Percentiles rank a stretch among this genome's conserved stretches.
phyloP scores from a whole-genome alignment of 2,797 vertebrate genomes.

The Phylloscopus collybita region DNA sequence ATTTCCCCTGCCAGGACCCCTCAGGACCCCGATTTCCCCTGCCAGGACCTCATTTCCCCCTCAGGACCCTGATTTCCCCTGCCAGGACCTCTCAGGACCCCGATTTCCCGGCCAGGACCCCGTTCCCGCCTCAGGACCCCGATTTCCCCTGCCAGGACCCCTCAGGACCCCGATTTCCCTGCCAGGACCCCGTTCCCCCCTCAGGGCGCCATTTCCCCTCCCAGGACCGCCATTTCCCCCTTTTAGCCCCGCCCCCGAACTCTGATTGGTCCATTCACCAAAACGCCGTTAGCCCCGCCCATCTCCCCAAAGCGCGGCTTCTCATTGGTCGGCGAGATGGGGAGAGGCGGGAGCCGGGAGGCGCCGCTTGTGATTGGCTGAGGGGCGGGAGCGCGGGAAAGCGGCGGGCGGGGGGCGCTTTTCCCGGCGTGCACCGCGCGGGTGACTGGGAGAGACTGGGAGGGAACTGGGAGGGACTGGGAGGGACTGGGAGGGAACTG shows the following conservation, averaged over 20 bases:
- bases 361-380: not conserved
- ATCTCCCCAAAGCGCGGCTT: accelerated
- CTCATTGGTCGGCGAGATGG: not conserved
- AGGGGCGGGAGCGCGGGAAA: not conserved
- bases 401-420: not conserved
- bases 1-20: too few relatives aligned
- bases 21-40: too few relatives aligned
- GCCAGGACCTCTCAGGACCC: too few relatives aligned
- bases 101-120: too few relatives aligned
- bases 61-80: not conserved
- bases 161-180: not conserved
- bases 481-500: too few relatives aligned
- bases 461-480: too few relatives aligned
- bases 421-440: not conserved
- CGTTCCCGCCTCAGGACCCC: not conserved
- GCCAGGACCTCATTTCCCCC: too few relatives aligned
- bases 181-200: not conserved
- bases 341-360: too few relatives aligned
- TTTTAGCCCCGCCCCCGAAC: not conserved
- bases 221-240: too few relatives aligned
- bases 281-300: not conserved
- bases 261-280: not conserved
- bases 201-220: too few relatives aligned
- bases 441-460: not conserved
- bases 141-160: too few relatives aligned